These are phyloP conservation scores for Heterotilapia buettikoferi DNA, from an alignment of 2,113 vertebrate genomes.

Conservation along the genomic window DNA sequence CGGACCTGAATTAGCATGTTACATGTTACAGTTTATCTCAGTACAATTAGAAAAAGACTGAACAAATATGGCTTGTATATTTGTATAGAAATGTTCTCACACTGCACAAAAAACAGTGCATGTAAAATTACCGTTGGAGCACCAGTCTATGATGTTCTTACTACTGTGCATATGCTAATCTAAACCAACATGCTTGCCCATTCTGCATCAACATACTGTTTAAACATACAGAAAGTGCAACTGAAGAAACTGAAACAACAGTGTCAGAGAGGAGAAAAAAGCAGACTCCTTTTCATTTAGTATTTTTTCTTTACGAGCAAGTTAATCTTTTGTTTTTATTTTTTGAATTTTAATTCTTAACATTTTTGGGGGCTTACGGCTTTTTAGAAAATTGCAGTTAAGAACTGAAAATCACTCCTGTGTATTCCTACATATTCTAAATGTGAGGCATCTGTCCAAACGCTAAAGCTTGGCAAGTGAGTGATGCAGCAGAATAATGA, in stretches of 20 bases:
- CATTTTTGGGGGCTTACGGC: not conserved
- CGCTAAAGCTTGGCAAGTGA: not conserved
- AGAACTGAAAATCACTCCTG: not conserved
- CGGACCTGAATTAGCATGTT: not conserved
- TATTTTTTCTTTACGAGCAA: not conserved
- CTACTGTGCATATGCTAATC: rapidly evolving
- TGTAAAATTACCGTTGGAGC: rapidly evolving
- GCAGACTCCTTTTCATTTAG: not conserved
- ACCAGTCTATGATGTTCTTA: not conserved
- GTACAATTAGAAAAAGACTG: not conserved
- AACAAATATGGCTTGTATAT: not conserved
- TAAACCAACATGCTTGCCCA: not conserved
- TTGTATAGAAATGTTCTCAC: not conserved
- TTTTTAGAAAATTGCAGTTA: not conserved
- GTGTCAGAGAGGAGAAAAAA: rapidly evolving
- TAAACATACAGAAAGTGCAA: not conserved
- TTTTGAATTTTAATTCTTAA: not conserved
- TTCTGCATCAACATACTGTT: not conserved
- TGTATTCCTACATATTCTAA: not conserved
- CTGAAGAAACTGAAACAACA: not conserved
- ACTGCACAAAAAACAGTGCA: not conserved
- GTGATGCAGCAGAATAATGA: not conserved
- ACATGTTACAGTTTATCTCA: rapidly evolving
- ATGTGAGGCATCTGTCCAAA: not conserved
- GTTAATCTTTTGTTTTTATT: not conserved